A percentile compares a stretch with the other conserved stretches of the same genome.
These are phyloP conservation scores for Steatornis caripensis DNA, from an alignment of 2,113 vertebrate species.

Conservation along the genomic window DNA sequence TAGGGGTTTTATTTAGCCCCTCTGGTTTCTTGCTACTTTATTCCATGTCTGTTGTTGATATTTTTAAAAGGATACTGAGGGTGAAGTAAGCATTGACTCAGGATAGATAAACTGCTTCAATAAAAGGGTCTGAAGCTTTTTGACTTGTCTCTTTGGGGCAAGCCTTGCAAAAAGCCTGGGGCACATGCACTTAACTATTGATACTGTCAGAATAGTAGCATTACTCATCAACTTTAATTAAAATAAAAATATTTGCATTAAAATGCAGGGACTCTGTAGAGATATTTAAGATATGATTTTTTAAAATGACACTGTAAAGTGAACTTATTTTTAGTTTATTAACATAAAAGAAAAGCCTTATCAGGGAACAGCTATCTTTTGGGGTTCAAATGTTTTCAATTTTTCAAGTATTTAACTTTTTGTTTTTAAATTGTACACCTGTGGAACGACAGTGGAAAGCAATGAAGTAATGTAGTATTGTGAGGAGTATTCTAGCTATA, in stretches of 20 bases:
- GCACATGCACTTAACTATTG: not conserved
- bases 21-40: not conserved
- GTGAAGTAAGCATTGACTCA: not conserved
- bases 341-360: not conserved
- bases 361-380: not conserved
- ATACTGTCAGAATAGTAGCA: not conserved
- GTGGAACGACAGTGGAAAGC: not conserved
- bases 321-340: not conserved
- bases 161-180: not conserved
- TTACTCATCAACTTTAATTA: not conserved
- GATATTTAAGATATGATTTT: not conserved
- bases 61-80: not conserved
- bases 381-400: not conserved
- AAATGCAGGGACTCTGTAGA: not conserved
- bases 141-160: not conserved
- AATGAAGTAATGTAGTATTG: not conserved
- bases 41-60: not conserved
- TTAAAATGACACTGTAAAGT: not conserved
- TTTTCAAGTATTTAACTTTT: not conserved
- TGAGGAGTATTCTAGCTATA: not conserved
- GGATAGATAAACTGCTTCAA: not conserved
- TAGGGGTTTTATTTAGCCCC: not conserved
- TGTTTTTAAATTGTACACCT: not conserved
- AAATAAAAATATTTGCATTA: not conserved
- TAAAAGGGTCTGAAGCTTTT: not conserved